These are phyloP conservation scores for Leptestheria dahalacensis DNA, from an alignment of 1,140 invertebrate genomes.

Conservation along the genomic window DNA sequence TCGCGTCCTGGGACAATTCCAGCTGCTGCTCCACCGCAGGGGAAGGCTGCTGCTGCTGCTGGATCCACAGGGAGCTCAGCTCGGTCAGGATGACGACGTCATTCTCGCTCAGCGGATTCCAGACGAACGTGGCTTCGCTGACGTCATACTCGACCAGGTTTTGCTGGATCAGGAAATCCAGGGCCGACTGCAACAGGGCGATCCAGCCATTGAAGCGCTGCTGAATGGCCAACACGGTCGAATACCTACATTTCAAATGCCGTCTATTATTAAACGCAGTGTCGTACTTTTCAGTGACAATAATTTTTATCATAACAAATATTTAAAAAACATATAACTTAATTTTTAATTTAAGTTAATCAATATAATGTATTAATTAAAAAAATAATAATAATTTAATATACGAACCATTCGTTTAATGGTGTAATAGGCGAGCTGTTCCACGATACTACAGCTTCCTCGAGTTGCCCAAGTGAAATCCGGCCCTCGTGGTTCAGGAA, in stretches of 20 bases:
- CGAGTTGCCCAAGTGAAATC: not conserved
- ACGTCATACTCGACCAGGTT: not conserved
- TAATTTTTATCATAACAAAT: too few species aligned
- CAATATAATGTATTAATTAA: too few species aligned
- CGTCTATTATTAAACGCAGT: too few species aligned
- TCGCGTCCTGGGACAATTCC: not conserved
- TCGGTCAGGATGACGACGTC: slow-evolving; percentile 4
- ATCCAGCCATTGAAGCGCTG: slow-evolving; percentile 2
- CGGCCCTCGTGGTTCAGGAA: not conserved
- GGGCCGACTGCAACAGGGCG: not conserved
- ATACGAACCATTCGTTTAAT: slow-evolving; percentile 9
- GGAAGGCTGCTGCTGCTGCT: not conserved
- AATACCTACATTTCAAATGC: not conserved
- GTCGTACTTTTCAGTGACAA: too few species aligned
- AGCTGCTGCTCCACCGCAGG: not conserved
- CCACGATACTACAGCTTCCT: not conserved
- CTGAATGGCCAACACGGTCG: not conserved
- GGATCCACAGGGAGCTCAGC: not conserved
- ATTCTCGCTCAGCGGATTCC: not conserved
- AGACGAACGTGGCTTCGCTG: not conserved
- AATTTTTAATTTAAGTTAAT: too few species aligned
- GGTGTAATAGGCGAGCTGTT: slow-evolving; percentile 6
- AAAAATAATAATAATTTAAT: not conserved
- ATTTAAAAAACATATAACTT: too few species aligned
- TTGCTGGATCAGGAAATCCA: slow-evolving; percentile 3